Percentiles rank a stretch among this genome's conserved stretches.
Evolutionary conservation across 2,797 vertebrate species (phyloP).

Genomic region (Enteromius fasciolatus): DNA sequence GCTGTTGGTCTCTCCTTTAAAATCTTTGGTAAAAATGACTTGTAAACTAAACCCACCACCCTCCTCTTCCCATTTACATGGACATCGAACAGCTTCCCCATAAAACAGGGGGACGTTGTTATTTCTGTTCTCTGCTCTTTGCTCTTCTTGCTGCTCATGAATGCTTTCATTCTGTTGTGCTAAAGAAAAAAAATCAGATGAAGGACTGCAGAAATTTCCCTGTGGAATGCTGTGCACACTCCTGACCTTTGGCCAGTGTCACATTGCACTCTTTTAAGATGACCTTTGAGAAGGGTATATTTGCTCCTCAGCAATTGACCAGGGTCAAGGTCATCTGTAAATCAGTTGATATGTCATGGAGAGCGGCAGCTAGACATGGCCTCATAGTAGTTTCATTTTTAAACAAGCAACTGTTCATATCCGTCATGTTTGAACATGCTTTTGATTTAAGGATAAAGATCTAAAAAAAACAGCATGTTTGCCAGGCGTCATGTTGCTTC

Average conservation of each 20-base stretch:
- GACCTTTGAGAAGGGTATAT: slow-evolving; percentile 58
- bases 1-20: slow-evolving; percentile 8
- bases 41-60: slow-evolving; percentile 60
- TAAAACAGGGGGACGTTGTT: slow-evolving; percentile 56
- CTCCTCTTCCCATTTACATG: slow-evolving; percentile 52
- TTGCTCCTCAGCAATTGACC: slow-evolving; percentile 53
- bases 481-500: slow-evolving; percentile 3
- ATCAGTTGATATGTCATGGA: slow-evolving; percentile 51
- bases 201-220: slow-evolving; percentile 63
- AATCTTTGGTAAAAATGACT: slow-evolving; percentile 37
- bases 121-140: slow-evolving; percentile 69
- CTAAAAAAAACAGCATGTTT: slow-evolving; percentile 30
- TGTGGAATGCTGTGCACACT: slow-evolving; percentile 63
- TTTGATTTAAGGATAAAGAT: slow-evolving; percentile 27
- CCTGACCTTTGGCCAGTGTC: slow-evolving; percentile 64
- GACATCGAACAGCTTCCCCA: slow-evolving; percentile 57
- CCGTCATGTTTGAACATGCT: slow-evolving; percentile 37
- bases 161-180: slow-evolving; percentile 61
- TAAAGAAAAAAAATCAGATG: slow-evolving; percentile 53
- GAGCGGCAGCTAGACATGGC: slow-evolving; percentile 24
- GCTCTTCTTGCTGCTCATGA: slow-evolving; percentile 63
- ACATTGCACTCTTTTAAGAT: slow-evolving; percentile 61
- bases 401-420: slow-evolving; percentile 33
- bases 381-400: slow-evolving; percentile 29
- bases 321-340: slow-evolving; percentile 62